A percentile compares a stretch with the other conserved stretches of the same genome.
Conservation (phyloP, 2,888 invertebrate genomes). For the Scaptomyza tumidula region DNA sequence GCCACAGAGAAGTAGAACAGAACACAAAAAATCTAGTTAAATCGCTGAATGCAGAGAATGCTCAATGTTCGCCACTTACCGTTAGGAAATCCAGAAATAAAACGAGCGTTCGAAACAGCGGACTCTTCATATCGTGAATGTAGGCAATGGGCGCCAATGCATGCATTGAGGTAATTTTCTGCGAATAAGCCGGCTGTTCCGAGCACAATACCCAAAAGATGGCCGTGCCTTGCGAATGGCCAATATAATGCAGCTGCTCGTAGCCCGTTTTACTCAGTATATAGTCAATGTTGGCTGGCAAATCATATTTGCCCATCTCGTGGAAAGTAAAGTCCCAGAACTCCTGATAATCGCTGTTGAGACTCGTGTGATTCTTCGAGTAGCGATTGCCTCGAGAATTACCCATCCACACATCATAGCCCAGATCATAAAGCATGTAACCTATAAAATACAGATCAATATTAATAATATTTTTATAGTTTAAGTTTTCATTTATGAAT, state of each 20-base stretch:
- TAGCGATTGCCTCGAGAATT: constrained; percentile 84
- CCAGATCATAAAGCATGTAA: constrained; percentile 83
- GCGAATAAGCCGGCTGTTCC: constrained; percentile 85
- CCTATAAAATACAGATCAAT: constrained; percentile 73
- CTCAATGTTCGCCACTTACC: constrained; percentile 61
- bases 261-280: constrained; percentile 87
- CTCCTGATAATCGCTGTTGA: constrained; percentile 82
- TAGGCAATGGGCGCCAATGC: constrained; percentile 87
- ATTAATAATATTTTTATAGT: background rate
- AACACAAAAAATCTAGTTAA: constrained; percentile 9
- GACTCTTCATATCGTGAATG: constrained; percentile 85
- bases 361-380: constrained; percentile 83
- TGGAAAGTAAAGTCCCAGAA: constrained; percentile 90
- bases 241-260: constrained; percentile 89
- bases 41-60: constrained; percentile 10
- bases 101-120: constrained; percentile 83
- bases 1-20: background rate
- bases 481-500: constrained; percentile 17
- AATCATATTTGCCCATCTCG: constrained; percentile 90
- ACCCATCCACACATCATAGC: constrained; percentile 85
- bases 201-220: constrained; percentile 86
- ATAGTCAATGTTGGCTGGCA: constrained; percentile 93
- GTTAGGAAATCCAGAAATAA: constrained; percentile 83
- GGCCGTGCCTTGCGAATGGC: constrained; percentile 90
- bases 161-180: constrained; percentile 86